These are phyloP conservation scores for Rhynchophorus ferrugineus DNA, from an alignment of 1,140 invertebrate genomes.

Conservation along the genomic window DNA sequence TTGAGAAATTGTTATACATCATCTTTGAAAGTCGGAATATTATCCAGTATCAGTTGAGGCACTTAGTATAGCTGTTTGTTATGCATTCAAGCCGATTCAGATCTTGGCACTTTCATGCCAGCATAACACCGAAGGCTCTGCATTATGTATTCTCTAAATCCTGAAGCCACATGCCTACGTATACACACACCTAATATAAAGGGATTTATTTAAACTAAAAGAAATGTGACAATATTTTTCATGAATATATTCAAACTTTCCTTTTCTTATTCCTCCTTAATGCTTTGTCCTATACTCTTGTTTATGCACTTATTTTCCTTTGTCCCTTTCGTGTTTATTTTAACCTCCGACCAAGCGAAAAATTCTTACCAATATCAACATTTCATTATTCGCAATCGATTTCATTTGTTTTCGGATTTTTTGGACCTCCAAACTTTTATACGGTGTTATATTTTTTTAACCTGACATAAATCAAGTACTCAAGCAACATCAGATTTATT, in stretches of 20 bases:
- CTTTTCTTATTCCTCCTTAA: background rate
- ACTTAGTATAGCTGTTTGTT: slow-evolving; percentile 36
- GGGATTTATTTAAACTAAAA: slow-evolving; percentile 31
- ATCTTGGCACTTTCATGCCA: slow-evolving; percentile 31
- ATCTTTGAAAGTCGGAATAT: slow-evolving; percentile 1
- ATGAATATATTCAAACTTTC: slow-evolving; percentile 21
- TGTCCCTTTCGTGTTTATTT: background rate
- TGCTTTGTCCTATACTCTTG: background rate
- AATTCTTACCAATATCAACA: no score
- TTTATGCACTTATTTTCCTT: background rate
- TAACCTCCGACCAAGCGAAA: background rate
- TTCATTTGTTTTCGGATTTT: no score
- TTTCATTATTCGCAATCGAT: no score
- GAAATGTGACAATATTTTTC: slow-evolving; percentile 24
- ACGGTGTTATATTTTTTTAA: no score
- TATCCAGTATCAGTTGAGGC: slow-evolving; percentile 18
- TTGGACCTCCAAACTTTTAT: no score
- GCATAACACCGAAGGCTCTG: slow-evolving; percentile 32
- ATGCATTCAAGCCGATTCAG: slow-evolving; percentile 33
- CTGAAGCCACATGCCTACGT: slow-evolving; percentile 32
- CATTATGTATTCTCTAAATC: slow-evolving; percentile 37
- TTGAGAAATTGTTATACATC: no score
- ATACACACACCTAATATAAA: slow-evolving; percentile 33
- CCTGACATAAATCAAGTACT: no score
- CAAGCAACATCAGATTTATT: no score